Base-by-base conservation (phyloP, 2,888 invertebrate species). In the Heliconius hortense region DNA sequence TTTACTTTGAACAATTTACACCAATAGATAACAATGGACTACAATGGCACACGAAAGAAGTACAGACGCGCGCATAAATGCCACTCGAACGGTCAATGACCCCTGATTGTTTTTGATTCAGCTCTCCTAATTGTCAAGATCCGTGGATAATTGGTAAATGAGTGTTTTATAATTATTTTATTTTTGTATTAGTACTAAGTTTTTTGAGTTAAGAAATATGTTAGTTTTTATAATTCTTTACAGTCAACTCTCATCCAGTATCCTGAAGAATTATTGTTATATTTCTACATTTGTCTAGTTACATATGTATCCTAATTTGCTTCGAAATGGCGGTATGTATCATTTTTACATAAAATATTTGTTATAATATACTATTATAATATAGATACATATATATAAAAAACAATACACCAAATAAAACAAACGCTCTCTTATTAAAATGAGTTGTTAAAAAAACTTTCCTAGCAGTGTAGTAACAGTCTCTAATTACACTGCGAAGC, bases 1-100 rank as follows among this genome's bases (percentile, higher is more conserved):
- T 88, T 86, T 86, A 84, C 88, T 84, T 86, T 85, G 83, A 86
- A 86, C 86, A 87, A 84, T 89, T 88, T 88, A 86, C 86, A 85
- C 84, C 82, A 82, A 82, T 82, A 84, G 81, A 82, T 84, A 86
- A 86, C 88, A 88, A 87, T 88, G 84, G 77, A 81, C 83, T 86
- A 88, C 87, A 88, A 89, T 88, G 82, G 83, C 80, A 83, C 82
- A 84, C 86, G 85, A 89, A 90, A 88, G 89, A 90, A 85, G 84
- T 84, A 90, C 86, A 85, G 83, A 77, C 84, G 84, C 78, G 85
- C 80, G 83, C 87, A 84, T 82, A 88, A 90, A 86, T 85, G 87
- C 82, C 84, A 82, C 76, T 84, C 81, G 83, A 84, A 83, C 85
- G 83, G 87, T 89, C 88, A 84, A 83, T 86, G 89, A 91, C 88